These are phyloP conservation scores for Apoda limacodes DNA, from an alignment of 2,888 invertebrate genomes.

Conservation along the genomic window DNA sequence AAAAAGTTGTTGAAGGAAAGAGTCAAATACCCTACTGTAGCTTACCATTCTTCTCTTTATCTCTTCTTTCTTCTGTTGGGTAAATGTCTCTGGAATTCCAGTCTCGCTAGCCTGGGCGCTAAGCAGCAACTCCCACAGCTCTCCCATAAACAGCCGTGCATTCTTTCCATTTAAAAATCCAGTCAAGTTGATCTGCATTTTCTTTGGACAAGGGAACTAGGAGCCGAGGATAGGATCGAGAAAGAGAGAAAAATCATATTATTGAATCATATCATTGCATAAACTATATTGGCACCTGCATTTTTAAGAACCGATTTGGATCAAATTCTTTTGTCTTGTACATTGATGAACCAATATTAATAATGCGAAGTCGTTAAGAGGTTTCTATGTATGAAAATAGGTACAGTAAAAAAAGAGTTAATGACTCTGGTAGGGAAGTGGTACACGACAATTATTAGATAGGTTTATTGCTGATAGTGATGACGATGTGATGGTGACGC, in stretches of 20 bases:
- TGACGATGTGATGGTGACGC: slow-evolving; percentile 24
- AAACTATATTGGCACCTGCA: too few species aligned
- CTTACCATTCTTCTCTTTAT: slow-evolving; percentile 88
- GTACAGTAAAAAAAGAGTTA: slow-evolving; percentile 24
- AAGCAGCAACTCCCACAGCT: slow-evolving; percentile 94
- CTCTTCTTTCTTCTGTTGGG: slow-evolving; percentile 97
- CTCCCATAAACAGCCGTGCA: slow-evolving; percentile 97
- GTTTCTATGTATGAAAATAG: slow-evolving; percentile 14
- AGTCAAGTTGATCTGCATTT: slow-evolving; percentile 99
- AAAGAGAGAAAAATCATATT: slow-evolving; percentile 45
- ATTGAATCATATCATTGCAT: slow-evolving; percentile 26
- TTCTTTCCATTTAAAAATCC: slow-evolving; percentile 99
- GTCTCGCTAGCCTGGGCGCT: slow-evolving; percentile 96
- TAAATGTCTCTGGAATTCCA: slow-evolving; percentile 94
- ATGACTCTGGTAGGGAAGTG: slow-evolving; percentile 63
- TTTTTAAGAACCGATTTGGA: too few species aligned
- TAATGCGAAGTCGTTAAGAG: slow-evolving; percentile 48
- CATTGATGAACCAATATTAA: too few species aligned
- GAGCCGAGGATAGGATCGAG: slow-evolving; percentile 54
- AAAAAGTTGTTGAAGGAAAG: slow-evolving; percentile 3
- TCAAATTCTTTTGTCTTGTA: too few species aligned
- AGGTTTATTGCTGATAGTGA: too few species aligned
- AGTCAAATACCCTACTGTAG: slow-evolving; percentile 6
- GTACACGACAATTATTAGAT: too few species aligned
- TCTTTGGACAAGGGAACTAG: slow-evolving; percentile 95